Evolutionary conservation across 2,797 vertebrate genomes (phyloP).

Genomic region (Mionectes olivaceus): DNA sequence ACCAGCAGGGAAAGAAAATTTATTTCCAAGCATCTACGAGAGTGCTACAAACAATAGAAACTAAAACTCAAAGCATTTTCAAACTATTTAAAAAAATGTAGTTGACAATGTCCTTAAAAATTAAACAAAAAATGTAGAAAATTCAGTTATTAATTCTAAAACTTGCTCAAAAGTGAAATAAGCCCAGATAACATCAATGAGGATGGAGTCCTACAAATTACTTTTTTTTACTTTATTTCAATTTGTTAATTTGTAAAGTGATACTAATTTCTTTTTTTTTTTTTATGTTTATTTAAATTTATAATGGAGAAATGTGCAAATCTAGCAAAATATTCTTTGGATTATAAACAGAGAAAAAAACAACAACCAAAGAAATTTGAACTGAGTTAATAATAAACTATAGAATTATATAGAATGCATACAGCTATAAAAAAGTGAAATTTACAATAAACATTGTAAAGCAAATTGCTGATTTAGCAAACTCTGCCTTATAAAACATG

Average conservation of each 20-base stretch:
- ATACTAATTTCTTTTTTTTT: slow-evolving; percentile 23
- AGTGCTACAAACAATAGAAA: slow-evolving; percentile 77
- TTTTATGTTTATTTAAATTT: slow-evolving; percentile 70
- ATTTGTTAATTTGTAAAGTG: slow-evolving; percentile 59
- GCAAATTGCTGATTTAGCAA: slow-evolving; percentile 67
- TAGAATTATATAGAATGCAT: slow-evolving; percentile 57
- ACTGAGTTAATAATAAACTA: slow-evolving; percentile 66
- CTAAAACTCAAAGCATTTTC: slow-evolving; percentile 73
- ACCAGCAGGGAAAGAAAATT: slow-evolving; percentile 77
- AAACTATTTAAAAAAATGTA: slow-evolving; percentile 71
- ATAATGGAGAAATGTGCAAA: slow-evolving; percentile 77
- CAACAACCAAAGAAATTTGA: slow-evolving; percentile 61
- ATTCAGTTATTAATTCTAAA: slow-evolving; percentile 65
- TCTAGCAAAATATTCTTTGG: slow-evolving; percentile 83
- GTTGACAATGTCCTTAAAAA: slow-evolving; percentile 66
- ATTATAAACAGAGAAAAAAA: slow-evolving; percentile 76
- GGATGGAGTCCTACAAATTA: slow-evolving; percentile 34
- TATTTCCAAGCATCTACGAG: slow-evolving; percentile 78
- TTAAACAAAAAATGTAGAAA: slow-evolving; percentile 74
- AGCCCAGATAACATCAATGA: slow-evolving; percentile 49
- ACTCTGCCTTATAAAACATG: slow-evolving; percentile 66
- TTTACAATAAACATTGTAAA: slow-evolving; percentile 58
- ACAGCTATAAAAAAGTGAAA: slow-evolving; percentile 65
- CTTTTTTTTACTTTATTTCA: slow-evolving; percentile 30
- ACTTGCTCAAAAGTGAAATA: slow-evolving; percentile 44